Evolutionary conservation across 23 tunicate species (phyloP).

Genomic region (Trididemnum miniatum): DNA sequence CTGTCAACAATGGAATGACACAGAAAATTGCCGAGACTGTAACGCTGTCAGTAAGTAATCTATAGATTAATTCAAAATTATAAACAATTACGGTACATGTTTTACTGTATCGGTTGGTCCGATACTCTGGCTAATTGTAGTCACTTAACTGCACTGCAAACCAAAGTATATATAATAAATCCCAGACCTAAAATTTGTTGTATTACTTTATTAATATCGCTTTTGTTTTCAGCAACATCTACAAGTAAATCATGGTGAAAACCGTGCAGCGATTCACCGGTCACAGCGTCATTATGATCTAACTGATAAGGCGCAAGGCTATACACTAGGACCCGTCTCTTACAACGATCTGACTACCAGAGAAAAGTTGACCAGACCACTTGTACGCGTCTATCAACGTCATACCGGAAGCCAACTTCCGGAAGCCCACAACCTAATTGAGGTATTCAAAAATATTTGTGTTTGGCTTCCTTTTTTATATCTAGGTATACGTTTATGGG

Average conservation of each 20-base stretch:
- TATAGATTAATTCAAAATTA: too few relatives aligned
- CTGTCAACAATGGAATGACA: slow-evolving; percentile 91
- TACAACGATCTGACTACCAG: slow-evolving; percentile 73
- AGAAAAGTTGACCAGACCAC: slow-evolving; percentile 76
- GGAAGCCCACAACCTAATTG: slow-evolving; percentile 82
- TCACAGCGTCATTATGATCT: slow-evolving; percentile 82
- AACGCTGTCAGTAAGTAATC: slow-evolving; percentile 49
- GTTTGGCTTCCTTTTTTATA: too few relatives aligned
- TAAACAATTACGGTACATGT: too few relatives aligned
- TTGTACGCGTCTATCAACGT: slow-evolving; percentile 86
- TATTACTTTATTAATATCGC: too few relatives aligned
- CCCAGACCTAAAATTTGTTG: too few relatives aligned
- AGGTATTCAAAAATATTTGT: too few relatives aligned
- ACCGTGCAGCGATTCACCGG: slow-evolving; percentile 83
- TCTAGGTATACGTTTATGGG: too few relatives aligned
- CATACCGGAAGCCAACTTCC: slow-evolving; percentile 92
- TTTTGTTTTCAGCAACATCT: slow-evolving; percentile 78
- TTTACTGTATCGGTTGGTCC: too few relatives aligned
- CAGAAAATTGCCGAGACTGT: slow-evolving; percentile 92
- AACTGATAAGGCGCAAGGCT: slow-evolving; percentile 90
- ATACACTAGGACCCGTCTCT: slow-evolving; percentile 76
- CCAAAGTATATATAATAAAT: too few relatives aligned
- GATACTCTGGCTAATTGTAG: too few relatives aligned
- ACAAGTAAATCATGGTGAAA: slow-evolving; percentile 78
- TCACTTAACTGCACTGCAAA: too few relatives aligned